Conservation (phyloP, 2,888 invertebrate genomes). For the Agrilus mali region DNA sequence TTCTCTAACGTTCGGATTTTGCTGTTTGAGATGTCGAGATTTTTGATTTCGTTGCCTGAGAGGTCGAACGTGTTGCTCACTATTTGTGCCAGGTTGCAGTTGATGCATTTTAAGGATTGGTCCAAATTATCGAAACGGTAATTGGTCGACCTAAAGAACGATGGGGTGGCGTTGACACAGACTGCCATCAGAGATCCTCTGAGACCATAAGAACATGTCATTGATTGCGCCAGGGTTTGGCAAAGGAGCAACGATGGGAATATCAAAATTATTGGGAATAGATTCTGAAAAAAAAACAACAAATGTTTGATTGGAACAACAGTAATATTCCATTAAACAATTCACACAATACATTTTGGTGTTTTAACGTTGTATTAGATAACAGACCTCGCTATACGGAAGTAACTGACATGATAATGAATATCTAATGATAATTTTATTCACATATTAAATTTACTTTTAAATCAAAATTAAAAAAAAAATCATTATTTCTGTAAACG, state of each 20-base stretch:
- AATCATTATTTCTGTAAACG: too few relatives aligned
- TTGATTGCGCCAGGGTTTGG: conserved; percentile 5
- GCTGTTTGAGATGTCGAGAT: conserved; percentile 22
- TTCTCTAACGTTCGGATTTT: conserved; percentile 22
- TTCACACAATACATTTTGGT: too few relatives aligned
- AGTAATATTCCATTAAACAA: too few relatives aligned
- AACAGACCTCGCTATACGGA: too few relatives aligned
- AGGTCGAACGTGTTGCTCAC: conserved; percentile 29
- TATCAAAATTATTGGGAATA: too few relatives aligned
- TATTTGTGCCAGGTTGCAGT: conserved; percentile 24
- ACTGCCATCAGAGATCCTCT: conserved; percentile 32
- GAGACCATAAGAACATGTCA: conserved; percentile 31
- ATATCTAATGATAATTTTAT: too few relatives aligned
- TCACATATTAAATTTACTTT: too few relatives aligned
- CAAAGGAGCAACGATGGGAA: background rate
- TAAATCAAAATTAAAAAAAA: too few relatives aligned
- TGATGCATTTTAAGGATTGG: conserved; percentile 27
- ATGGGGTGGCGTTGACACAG: conserved; percentile 27
- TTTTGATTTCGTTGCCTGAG: conserved; percentile 29
- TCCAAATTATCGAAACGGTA: conserved; percentile 32
- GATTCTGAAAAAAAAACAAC: too few relatives aligned
- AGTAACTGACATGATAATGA: too few relatives aligned
- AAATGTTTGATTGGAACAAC: too few relatives aligned
- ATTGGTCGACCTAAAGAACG: conserved; percentile 26
- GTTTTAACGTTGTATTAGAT: too few relatives aligned